phyloP scores from a whole-genome alignment of 2,888 invertebrate species.

The Sesia apiformis region DNA sequence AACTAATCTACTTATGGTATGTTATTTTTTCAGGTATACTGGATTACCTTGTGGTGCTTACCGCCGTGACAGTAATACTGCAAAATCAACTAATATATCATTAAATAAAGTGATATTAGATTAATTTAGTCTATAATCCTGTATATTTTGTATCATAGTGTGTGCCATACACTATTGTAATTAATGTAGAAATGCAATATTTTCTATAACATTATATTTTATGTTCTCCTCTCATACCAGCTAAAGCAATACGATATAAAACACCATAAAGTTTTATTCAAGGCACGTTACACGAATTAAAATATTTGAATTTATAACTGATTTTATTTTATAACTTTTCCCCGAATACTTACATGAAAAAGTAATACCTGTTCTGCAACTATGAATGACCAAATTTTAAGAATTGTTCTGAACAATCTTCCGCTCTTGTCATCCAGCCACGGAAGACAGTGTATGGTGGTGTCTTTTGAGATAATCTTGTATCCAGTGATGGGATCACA shows the following conservation, averaged over 20 bases:
- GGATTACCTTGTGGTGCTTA: constrained; percentile 38
- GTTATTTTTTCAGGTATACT: constrained; percentile 33
- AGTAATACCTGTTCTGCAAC: no score
- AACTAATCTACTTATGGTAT: no score
- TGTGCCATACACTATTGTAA: constrained; percentile 65
- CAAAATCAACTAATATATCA: constrained; percentile 52
- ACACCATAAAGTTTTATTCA: constrained; percentile 61
- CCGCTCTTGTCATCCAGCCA: no score
- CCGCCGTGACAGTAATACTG: constrained; percentile 36
- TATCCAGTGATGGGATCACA: no score
- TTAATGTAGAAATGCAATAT: constrained; percentile 60
- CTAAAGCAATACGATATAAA: constrained; percentile 53
- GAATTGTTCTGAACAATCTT: no score
- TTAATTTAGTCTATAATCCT: constrained; percentile 59
- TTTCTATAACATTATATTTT: constrained; percentile 51
- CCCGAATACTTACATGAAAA: no score
- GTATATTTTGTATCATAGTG: constrained; percentile 71
- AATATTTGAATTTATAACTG: constrained; percentile 27
- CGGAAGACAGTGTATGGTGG: no score
- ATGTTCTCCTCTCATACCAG: constrained; percentile 39
- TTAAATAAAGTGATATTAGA: constrained; percentile 72
- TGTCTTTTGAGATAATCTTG: no score
- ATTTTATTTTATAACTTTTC: not conserved
- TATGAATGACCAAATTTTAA: no score
- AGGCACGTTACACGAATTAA: constrained; percentile 58